Percentiles rank a stretch among this genome's conserved stretches.
Conservation (phyloP, 2,113 vertebrate species). For the Oceanites oceanicus region DNA sequence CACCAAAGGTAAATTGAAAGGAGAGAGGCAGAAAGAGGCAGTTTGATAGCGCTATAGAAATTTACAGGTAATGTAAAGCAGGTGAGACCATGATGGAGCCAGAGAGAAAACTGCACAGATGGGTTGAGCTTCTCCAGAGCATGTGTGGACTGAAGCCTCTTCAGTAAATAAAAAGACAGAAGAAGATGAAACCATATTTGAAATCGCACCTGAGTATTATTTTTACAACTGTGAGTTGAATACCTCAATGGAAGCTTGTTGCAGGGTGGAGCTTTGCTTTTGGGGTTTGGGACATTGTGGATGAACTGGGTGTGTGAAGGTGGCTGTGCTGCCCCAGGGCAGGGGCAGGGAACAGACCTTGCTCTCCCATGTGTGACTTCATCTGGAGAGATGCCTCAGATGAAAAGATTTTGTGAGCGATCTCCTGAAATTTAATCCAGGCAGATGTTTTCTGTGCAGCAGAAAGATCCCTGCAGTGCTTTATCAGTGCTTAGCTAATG, state of each 20-base stretch:
- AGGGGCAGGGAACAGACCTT: not conserved
- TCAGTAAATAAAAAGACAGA: not conserved
- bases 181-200: not conserved
- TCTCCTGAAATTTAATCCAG: constrained; percentile 17
- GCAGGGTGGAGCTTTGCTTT: not conserved
- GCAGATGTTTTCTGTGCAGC: constrained; percentile 30
- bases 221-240: rapidly evolving
- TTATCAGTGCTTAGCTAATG: constrained; percentile 63
- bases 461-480: constrained; percentile 39
- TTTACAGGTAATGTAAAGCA: not conserved
- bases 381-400: not conserved
- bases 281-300: not conserved
- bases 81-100: not conserved
- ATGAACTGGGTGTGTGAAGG: not conserved
- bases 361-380: not conserved
- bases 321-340: not conserved
- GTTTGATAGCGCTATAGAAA: not conserved
- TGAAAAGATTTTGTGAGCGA: not conserved
- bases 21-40: not conserved
- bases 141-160: not conserved
- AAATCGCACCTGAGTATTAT: not conserved
- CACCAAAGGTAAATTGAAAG: not conserved
- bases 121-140: not conserved
- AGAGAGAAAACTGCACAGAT: not conserved
- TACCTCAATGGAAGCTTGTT: not conserved